Percentiles rank a stretch among this genome's conserved stretches.
Evolutionary conservation across 2,888 invertebrate species (phyloP).

Genomic region (Pemphredon lugubris): DNA sequence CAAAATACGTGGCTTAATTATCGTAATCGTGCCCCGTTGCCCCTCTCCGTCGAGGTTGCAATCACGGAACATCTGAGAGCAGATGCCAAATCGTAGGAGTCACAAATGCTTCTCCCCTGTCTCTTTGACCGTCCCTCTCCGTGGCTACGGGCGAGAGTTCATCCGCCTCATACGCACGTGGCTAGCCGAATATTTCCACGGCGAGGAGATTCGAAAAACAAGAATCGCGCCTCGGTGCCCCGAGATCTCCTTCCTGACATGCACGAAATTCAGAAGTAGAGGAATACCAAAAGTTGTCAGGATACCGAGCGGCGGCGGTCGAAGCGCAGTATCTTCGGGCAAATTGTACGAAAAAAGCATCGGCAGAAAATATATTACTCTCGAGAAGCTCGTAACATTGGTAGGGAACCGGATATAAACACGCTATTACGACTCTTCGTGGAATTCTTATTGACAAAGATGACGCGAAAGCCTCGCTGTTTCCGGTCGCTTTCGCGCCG

Average conservation of each 20-base stretch:
- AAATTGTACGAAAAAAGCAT: constrained; percentile 14
- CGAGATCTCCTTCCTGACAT: constrained; percentile 5
- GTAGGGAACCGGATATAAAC: constrained; percentile 54
- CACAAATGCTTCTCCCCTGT: constrained; percentile 24
- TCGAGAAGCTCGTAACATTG: constrained; percentile 12
- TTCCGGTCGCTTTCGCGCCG: constrained; percentile 24
- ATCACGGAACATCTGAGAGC: constrained; percentile 28
- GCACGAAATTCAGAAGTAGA: background rate
- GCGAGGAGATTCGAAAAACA: background rate
- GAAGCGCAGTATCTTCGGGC: background rate
- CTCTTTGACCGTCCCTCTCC: background rate
- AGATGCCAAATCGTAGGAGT: constrained; percentile 23
- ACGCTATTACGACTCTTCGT: constrained; percentile 66
- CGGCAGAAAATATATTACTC: constrained; percentile 6
- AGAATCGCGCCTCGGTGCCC: constrained; percentile 15
- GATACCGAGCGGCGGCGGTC: no score
- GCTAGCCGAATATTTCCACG: background rate
- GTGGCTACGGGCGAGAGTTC: background rate
- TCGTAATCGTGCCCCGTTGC: constrained; percentile 37
- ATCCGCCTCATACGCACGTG: background rate
- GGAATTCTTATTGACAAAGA: constrained; percentile 46
- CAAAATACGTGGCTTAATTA: no score
- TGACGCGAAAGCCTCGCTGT: constrained; percentile 13
- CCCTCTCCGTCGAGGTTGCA: constrained; percentile 13
- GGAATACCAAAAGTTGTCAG: no score